phyloP scores from a whole-genome alignment of 1,140 invertebrate genomes.

The Papilio glaucus region DNA sequence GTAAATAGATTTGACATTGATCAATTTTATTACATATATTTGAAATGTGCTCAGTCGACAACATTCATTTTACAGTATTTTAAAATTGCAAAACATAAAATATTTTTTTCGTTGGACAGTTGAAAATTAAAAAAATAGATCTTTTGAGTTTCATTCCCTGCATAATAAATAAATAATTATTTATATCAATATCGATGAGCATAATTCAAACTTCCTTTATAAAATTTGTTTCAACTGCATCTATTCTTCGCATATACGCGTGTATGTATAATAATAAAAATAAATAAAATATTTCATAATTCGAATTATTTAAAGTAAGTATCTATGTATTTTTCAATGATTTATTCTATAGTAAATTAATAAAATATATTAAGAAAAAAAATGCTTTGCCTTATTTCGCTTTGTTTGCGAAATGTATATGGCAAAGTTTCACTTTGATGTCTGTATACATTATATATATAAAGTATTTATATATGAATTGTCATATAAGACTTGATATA shows the following conservation, averaged over 20 bases:
- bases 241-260: neutral
- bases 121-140: neutral
- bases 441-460: constrained; percentile 59
- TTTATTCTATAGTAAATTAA: constrained; percentile 13
- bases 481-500: constrained; percentile 59
- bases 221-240: neutral
- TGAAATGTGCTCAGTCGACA: neutral
- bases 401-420: constrained; percentile 53
- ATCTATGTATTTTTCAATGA: constrained; percentile 1
- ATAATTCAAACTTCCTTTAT: neutral
- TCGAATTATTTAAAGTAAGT: neutral
- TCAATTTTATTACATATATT: neutral
- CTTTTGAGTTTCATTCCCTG: neutral
- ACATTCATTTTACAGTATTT: too few species aligned
- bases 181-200: neutral
- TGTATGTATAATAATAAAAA: neutral
- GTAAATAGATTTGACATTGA: too few species aligned
- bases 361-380: constrained; percentile 20
- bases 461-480: constrained; percentile 71
- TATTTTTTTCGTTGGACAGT: neutral
- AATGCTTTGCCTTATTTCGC: constrained; percentile 39
- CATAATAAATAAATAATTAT: too few species aligned
- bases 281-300: neutral
- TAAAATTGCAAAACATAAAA: neutral
- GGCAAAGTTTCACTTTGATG: constrained; percentile 55